Evolutionary conservation across 2,888 invertebrate genomes (phyloP).

Genomic region (Tipula confusa): DNA sequence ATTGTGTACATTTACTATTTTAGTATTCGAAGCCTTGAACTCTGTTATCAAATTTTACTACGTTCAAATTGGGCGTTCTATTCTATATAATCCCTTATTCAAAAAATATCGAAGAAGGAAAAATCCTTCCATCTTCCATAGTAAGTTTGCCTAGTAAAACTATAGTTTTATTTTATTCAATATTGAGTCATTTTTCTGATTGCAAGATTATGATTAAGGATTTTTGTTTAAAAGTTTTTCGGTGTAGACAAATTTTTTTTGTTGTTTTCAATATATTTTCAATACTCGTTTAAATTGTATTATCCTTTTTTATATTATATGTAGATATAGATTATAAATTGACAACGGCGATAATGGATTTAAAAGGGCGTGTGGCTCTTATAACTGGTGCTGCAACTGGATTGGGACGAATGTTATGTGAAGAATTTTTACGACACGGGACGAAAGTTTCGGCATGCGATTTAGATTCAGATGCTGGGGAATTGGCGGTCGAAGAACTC

Average conservation of each 20-base stretch:
- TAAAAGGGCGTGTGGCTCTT: conserved; percentile 68
- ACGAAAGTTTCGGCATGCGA: conserved; percentile 74
- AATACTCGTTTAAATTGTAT: not conserved
- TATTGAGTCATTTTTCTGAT: not conserved
- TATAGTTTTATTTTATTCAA: not conserved
- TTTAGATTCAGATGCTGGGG: conserved; percentile 65
- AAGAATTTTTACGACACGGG: conserved; percentile 66
- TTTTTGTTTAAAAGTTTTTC: not conserved
- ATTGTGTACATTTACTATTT: not conserved
- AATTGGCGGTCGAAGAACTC: conserved; percentile 62
- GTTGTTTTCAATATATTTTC: not conserved
- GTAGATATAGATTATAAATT: not conserved
- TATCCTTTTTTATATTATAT: not conserved
- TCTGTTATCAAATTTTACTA: not conserved
- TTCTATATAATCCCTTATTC: not conserved
- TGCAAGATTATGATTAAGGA: not conserved
- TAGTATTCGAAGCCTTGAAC: not conserved
- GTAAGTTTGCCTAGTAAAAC: not conserved
- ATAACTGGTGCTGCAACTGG: conserved; percentile 71
- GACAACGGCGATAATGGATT: conserved; percentile 54
- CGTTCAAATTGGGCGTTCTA: not conserved
- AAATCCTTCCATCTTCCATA: not conserved
- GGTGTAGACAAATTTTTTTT: not conserved
- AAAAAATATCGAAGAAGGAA: not conserved
- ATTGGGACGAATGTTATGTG: conserved; percentile 67